Conservation (phyloP, 2,797 vertebrate genomes). For the Betta splendens region DNA sequence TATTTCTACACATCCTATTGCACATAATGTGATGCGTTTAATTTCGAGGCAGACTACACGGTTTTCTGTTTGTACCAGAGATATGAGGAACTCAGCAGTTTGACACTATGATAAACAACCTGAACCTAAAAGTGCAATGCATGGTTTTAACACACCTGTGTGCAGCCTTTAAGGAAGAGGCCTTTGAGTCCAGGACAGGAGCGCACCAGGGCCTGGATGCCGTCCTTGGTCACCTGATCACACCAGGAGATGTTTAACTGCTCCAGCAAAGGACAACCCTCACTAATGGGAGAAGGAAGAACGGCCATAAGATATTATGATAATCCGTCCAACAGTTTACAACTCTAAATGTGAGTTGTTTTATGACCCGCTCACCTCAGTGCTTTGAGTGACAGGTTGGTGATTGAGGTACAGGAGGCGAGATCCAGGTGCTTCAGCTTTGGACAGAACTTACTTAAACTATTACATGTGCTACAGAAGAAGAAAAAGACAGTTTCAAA, state of each 20-base stretch:
- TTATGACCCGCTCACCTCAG: constrained; percentile 87
- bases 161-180: constrained; percentile 96
- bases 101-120: background rate
- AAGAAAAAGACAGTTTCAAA: constrained; percentile 2
- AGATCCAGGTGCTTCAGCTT: constrained; percentile 97
- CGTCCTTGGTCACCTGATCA: constrained; percentile 97
- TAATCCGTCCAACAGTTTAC: too few species aligned
- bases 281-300: constrained; percentile 74
- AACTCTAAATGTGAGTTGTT: too few species aligned
- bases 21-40: constrained; percentile 11
- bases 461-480: constrained; percentile 91
- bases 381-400: constrained; percentile 97
- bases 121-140: background rate
- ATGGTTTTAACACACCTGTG: constrained; percentile 82
- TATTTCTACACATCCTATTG: constrained; percentile 2
- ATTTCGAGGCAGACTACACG: background rate
- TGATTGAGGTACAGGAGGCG: constrained; percentile 97
- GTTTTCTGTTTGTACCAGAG: constrained; percentile 8
- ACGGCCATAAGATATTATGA: background rate
- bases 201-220: constrained; percentile 93
- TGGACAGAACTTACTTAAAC: constrained; percentile 98
- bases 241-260: constrained; percentile 99
- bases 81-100: constrained; percentile 26
- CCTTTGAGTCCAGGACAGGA: constrained; percentile 92
- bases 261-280: constrained; percentile 95